phyloP scores from a whole-genome alignment of 2,113 vertebrate species.

The Erythrocercus mccallii region DNA sequence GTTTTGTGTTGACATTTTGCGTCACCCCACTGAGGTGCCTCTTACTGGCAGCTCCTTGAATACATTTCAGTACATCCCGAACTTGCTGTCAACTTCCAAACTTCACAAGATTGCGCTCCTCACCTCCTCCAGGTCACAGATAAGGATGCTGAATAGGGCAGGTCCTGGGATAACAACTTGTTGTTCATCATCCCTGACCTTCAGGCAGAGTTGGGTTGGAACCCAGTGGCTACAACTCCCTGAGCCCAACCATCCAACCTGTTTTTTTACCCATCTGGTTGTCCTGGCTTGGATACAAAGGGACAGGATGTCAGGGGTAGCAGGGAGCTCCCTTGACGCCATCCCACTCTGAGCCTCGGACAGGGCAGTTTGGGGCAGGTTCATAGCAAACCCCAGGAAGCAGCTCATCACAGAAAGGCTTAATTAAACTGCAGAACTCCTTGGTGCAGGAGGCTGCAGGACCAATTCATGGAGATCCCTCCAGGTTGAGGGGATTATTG shows the following conservation, averaged over 20 bases:
- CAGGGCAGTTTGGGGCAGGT: neutral
- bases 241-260: neutral
- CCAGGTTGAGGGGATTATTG: neutral
- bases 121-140: neutral
- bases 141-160: neutral
- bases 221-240: neutral
- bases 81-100: neutral
- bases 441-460: neutral
- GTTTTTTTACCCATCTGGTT: neutral
- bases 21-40: neutral
- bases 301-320: neutral
- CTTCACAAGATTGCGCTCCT: neutral
- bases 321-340: neutral
- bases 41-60: neutral
- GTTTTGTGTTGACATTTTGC: neutral
- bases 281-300: neutral
- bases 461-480: neutral
- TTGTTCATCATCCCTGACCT: neutral
- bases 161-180: fast-evolving
- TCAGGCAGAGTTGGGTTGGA: neutral
- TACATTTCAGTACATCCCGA: neutral
- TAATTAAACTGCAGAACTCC: neutral
- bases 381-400: neutral
- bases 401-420: neutral
- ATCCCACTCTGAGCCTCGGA: fast-evolving